Percentiles rank a stretch among this genome's conserved stretches.
Evolutionary conservation across 2,113 vertebrate species (phyloP).

Genomic region (Chaenogobius annularis): DNA sequence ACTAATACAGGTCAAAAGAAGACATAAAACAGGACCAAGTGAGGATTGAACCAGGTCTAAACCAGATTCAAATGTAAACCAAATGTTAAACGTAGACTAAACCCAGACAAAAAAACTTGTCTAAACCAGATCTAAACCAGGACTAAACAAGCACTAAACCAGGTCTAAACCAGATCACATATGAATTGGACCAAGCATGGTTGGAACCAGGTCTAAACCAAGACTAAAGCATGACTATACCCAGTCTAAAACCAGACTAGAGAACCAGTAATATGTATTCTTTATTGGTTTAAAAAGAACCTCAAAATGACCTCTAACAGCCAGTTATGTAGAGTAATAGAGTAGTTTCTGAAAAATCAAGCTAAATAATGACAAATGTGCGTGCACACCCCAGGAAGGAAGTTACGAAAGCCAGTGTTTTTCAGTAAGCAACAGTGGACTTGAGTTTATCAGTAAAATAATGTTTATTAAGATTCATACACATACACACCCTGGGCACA

Average conservation of each 20-base stretch:
- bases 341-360: background rate
- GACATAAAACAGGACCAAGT: background rate
- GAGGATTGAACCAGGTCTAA: background rate
- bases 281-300: background rate
- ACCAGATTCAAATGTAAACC: too few relatives aligned
- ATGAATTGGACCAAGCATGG: too few relatives aligned
- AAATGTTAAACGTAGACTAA: too few relatives aligned
- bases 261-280: background rate
- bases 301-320: background rate
- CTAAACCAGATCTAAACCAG: too few relatives aligned
- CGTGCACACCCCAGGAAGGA: constrained; percentile 38
- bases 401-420: constrained; percentile 10
- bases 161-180: too few relatives aligned
- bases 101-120: too few relatives aligned
- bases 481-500: background rate
- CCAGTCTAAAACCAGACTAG: too few relatives aligned
- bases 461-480: background rate
- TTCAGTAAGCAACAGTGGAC: constrained; percentile 15
- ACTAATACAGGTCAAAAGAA: background rate
- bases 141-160: too few relatives aligned
- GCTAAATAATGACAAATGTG: constrained; percentile 21
- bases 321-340: background rate
- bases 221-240: background rate
- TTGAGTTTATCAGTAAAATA: background rate
- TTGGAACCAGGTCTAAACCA: background rate